phyloP scores from a whole-genome alignment of 2,888 invertebrate genomes.

The Heliothis peltigera region DNA sequence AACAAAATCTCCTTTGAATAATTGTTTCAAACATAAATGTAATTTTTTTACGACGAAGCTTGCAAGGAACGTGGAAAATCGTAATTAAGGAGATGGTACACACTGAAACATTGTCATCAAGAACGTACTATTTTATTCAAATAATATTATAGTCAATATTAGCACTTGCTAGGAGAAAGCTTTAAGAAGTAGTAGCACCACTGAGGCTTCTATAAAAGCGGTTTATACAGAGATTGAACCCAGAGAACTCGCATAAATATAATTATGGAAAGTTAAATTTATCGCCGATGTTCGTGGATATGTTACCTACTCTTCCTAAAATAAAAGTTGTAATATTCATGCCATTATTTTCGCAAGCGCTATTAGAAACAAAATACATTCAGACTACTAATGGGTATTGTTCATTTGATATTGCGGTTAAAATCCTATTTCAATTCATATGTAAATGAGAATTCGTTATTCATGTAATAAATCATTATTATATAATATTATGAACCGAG shows the following conservation, averaged over 20 bases:
- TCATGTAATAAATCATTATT: not conserved
- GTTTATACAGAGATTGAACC: constrained; percentile 13
- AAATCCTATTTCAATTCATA: not conserved
- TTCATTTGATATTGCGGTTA: constrained; percentile 1
- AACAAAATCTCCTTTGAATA: not conserved
- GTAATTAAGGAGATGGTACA: too few species aligned
- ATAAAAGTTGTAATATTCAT: not conserved
- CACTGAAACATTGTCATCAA: not conserved
- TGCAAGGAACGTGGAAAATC: not conserved
- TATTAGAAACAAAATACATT: not conserved
- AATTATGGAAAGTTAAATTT: constrained; percentile 25
- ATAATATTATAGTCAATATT: not conserved
- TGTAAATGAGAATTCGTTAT: not conserved
- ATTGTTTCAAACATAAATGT: not conserved
- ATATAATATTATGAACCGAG: not conserved
- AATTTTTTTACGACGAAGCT: too few species aligned
- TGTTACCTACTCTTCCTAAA: not conserved
- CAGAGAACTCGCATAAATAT: constrained; percentile 6
- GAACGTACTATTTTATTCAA: not conserved
- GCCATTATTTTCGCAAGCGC: not conserved
- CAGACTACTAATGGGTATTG: not conserved
- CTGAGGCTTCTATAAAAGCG: constrained; percentile 2
- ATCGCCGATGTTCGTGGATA: not conserved
- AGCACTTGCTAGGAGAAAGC: constrained; percentile 23
- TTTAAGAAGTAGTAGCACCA: not conserved